Evolutionary conservation across 2,888 invertebrate genomes (phyloP).

Genomic region (Gryllus longicercus): DNA sequence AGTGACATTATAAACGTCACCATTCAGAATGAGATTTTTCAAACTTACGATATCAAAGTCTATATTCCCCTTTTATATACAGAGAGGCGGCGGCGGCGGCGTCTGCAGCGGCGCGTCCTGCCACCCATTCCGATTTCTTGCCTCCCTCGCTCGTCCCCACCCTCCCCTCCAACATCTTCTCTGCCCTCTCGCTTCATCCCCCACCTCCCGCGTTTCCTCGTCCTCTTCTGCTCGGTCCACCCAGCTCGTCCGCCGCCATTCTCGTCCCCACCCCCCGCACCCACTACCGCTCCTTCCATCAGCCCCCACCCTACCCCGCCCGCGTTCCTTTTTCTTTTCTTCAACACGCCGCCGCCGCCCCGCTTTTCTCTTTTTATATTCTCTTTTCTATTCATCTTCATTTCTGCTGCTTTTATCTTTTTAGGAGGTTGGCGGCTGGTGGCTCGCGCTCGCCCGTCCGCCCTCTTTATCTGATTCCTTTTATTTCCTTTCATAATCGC

Average conservation of each 20-base stretch:
- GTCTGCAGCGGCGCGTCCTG: not conserved
- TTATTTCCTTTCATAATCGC: constrained; percentile 10
- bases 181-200: not conserved
- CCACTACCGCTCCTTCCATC: too few relatives aligned
- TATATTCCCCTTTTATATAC: not conserved
- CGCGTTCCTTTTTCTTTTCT: not conserved
- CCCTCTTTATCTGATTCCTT: not conserved
- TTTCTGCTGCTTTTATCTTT: constrained; percentile 6
- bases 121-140: constrained; percentile 9
- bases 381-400: constrained; percentile 7
- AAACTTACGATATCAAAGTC: constrained; percentile 26
- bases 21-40: constrained; percentile 29
- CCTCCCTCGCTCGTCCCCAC: not conserved
- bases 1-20: constrained; percentile 28
- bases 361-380: constrained; percentile 1
- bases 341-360: not conserved
- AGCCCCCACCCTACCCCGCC: not conserved
- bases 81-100: not conserved
- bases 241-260: not conserved
- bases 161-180: not conserved
- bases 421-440: not conserved
- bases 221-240: not conserved
- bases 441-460: not conserved
- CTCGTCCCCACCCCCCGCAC: not conserved
- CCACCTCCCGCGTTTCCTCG: not conserved